These are phyloP conservation scores for Uria lomvia DNA, from an alignment of 2,113 vertebrate species.

Conservation along the genomic window DNA sequence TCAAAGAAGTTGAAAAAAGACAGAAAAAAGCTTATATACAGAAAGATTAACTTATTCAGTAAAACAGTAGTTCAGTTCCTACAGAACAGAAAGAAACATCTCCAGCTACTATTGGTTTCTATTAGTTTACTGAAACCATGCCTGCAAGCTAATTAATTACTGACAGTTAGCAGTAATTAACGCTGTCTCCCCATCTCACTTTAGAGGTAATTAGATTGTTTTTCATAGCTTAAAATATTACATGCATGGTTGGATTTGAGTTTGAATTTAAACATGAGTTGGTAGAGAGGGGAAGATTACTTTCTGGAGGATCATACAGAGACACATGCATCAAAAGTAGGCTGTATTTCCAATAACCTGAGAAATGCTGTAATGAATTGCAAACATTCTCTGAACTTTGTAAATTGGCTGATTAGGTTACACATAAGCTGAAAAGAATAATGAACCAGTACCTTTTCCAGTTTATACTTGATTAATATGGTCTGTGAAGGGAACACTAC, in stretches of 20 bases:
- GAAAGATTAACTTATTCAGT: not conserved
- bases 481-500: not conserved
- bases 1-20: not conserved
- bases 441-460: not conserved
- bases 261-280: not conserved
- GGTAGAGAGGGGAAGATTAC: not conserved
- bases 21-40: not conserved
- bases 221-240: not conserved
- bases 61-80: not conserved
- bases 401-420: not conserved
- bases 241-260: not conserved
- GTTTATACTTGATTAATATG: not conserved
- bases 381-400: not conserved
- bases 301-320: not conserved
- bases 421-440: not conserved
- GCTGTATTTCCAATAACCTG: not conserved
- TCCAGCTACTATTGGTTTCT: not conserved
- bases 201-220: not conserved
- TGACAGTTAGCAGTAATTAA: not conserved
- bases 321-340: not conserved
- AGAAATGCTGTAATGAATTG: not conserved
- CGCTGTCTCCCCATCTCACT: not conserved
- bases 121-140: not conserved
- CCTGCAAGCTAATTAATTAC: not conserved
- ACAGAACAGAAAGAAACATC: not conserved